Evolutionary conservation across 35 echinoderm and acorn worm genomes (phyloP), one percentile per base, ranked within the genome.

Genomic region (Apostichopus japonicus): DNA sequence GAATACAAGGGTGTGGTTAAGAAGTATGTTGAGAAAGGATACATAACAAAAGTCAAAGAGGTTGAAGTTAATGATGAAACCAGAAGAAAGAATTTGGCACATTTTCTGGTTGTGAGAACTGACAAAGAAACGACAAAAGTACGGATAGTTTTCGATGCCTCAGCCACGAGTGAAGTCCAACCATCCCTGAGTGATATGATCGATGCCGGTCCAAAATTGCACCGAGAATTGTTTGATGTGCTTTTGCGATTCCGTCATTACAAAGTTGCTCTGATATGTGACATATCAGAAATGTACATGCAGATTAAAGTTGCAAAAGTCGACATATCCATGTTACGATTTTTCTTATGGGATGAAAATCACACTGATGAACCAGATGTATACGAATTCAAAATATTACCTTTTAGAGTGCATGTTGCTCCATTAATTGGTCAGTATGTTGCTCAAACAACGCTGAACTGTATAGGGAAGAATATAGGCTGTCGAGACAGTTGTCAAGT

Each of bases 201-300:
- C 52, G 33, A 56, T 55, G 14, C 55, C 6, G 77, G 90, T 1
- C 75, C 90, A 23, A 91, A 91, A 80, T 23, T 91, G 23, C 76
- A 91, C 52, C 79, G 55, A 0, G 24, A 92, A 24, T 57, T 83
- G 27, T 92, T 92, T 8, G 61, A 83, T 63, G 55, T 92, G 24
- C 59, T 65, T 6, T 19, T 84, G 11, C 0, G 54, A 21, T 92
- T 92, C 0, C 0, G 79, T 44, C 14, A 79, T 0, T 10, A 72
- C 24, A 17, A 65, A 21, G 24, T 56, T 1, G 72, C 90, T 17
- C 1, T 91, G 54, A 53, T 91, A 4, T 56, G 27, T 78, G 90
- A 91, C 72, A 79, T 91, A 54, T 52, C 90, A 13, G 90, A 91
- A 44, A 90, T 91, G 90, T 91, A 91, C 51, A 10, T 91, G 53